Conservation (phyloP, 2,797 vertebrate species). For the Buphagus erythrorhynchus region DNA sequence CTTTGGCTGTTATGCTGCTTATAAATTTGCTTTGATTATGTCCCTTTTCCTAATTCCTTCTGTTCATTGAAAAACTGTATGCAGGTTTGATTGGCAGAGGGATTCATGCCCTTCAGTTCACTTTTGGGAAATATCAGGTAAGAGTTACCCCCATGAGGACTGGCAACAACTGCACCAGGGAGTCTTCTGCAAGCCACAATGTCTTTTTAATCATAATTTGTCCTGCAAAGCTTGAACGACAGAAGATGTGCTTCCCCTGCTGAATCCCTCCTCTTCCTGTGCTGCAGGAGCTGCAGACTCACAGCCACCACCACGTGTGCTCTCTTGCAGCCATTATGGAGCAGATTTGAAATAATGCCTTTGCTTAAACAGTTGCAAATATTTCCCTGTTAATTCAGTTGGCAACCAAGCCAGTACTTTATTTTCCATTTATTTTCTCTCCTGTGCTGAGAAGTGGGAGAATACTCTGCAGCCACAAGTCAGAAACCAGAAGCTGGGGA, state of each 20-base stretch:
- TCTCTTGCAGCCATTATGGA: neutral
- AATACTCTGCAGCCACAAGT: neutral
- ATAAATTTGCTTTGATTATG: neutral
- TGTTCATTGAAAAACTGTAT: neutral
- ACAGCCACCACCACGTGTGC: accelerated
- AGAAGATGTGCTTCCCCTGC: neutral
- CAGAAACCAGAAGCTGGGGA: neutral
- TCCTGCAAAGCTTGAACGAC: neutral
- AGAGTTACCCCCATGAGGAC: neutral
- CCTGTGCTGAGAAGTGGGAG: neutral
- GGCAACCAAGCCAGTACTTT: neutral
- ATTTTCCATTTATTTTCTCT: neutral
- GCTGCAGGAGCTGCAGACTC: neutral
- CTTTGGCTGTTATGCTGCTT: neutral
- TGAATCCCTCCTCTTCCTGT: neutral
- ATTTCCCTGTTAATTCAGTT: neutral
- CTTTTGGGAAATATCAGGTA: neutral
- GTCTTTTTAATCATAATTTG: neutral
- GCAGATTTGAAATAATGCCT: neutral
- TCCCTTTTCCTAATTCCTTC: neutral
- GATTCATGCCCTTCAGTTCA: neutral
- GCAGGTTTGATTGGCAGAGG: neutral
- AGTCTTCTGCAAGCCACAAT: neutral
- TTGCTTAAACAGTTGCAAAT: neutral
- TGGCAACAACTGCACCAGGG: neutral